These are phyloP conservation scores for Zingel zingel DNA, from an alignment of 2,113 vertebrate genomes.

Conservation along the genomic window DNA sequence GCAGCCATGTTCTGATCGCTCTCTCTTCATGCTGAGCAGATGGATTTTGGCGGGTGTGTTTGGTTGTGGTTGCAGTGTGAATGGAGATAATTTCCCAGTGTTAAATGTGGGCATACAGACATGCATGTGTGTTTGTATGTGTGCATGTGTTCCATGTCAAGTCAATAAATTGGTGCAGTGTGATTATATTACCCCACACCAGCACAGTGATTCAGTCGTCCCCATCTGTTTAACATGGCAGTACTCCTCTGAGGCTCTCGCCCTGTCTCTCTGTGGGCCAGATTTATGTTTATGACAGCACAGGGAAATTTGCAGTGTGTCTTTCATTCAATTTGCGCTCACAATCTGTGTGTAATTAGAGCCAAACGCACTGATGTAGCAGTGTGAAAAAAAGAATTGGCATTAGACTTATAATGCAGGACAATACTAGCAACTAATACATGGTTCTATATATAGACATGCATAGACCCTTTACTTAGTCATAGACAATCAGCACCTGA, in stretches of 20 bases:
- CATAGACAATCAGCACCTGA: no score
- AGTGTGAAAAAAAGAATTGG: background rate
- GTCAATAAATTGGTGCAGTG: slow-evolving; percentile 47
- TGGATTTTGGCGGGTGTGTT: slow-evolving; percentile 12
- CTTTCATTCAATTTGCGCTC: slow-evolving; percentile 30
- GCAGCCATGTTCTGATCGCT: background rate
- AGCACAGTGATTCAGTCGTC: slow-evolving; percentile 29
- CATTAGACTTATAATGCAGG: background rate
- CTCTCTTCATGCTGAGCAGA: slow-evolving; percentile 16
- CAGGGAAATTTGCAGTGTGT: slow-evolving; percentile 14
- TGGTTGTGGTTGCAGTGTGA: slow-evolving; percentile 12
- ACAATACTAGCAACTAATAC: background rate
- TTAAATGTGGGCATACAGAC: background rate
- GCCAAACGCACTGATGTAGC: slow-evolving; percentile 6
- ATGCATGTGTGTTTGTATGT: slow-evolving; percentile 4
- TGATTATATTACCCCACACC: slow-evolving; percentile 62
- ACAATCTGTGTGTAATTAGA: slow-evolving; percentile 25
- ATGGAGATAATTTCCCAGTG: slow-evolving; percentile 7
- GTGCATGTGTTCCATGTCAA: slow-evolving; percentile 28
- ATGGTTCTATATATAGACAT: background rate
- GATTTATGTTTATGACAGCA: slow-evolving; percentile 27
- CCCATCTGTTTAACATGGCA: slow-evolving; percentile 61
- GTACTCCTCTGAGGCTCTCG: slow-evolving; percentile 35
- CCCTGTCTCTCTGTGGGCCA: slow-evolving; percentile 17
- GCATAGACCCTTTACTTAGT: no score